Percentiles rank a stretch among this genome's conserved stretches.
These are phyloP conservation scores for Drosophila orena DNA, from an alignment of 1,140 invertebrate genomes.

Conservation along the genomic window DNA sequence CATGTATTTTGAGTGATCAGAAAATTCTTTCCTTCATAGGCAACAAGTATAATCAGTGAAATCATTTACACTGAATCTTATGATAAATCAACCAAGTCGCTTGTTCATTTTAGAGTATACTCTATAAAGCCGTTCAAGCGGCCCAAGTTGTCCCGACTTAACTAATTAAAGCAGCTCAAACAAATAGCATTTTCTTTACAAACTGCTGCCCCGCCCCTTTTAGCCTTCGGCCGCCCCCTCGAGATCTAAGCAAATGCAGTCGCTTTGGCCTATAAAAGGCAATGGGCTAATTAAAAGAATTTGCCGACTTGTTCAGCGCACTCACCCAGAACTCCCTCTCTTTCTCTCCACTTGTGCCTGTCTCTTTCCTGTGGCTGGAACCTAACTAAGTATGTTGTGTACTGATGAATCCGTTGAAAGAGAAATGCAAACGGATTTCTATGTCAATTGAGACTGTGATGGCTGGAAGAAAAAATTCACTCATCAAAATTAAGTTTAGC, in stretches of 20 bases:
- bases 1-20: no score
- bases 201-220: constrained; percentile 8
- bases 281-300: constrained; percentile 71
- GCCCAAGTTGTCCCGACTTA: constrained; percentile 20
- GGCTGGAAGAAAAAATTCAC: constrained; percentile 14
- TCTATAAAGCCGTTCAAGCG: constrained; percentile 7
- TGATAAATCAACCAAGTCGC: not conserved
- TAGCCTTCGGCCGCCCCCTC: constrained; percentile 16
- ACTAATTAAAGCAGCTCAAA: constrained; percentile 49
- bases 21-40: no score
- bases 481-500: not conserved
- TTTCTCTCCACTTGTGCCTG: not conserved
- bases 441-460: constrained; percentile 64
- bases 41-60: no score
- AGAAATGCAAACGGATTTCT: constrained; percentile 70
- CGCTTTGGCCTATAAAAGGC: constrained; percentile 62
- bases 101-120: not conserved
- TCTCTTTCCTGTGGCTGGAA: constrained; percentile 15
- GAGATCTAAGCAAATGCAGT: constrained; percentile 58
- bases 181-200: constrained; percentile 34
- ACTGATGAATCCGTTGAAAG: constrained; percentile 27
- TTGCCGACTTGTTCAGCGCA: constrained; percentile 57
- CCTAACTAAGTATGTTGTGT: constrained; percentile 44
- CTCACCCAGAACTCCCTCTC: constrained; percentile 27
- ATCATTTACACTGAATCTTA: no score